A percentile compares a stretch with the other conserved stretches of the same genome.
phyloP scores from a whole-genome alignment of 2,797 vertebrate genomes.

The Lates japonicus region DNA sequence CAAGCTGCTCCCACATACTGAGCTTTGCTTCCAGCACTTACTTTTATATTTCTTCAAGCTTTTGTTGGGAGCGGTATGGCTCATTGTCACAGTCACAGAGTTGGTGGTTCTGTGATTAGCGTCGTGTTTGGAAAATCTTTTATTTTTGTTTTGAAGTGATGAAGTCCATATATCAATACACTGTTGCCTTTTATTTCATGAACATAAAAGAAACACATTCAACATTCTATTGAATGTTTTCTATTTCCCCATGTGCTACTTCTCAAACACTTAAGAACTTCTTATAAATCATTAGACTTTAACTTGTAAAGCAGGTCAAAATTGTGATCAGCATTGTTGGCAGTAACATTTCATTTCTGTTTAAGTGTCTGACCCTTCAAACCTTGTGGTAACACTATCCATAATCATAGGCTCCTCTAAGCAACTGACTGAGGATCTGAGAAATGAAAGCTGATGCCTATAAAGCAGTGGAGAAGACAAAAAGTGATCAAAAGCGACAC shows the following conservation, averaged over 20 bases:
- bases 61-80: not conserved
- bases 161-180: not conserved
- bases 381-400: not conserved
- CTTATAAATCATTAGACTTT: not conserved
- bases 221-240: too few species aligned
- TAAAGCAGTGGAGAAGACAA: not conserved
- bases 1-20: constrained; percentile 25
- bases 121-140: not conserved
- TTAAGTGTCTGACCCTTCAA: not conserved
- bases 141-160: not conserved
- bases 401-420: not conserved
- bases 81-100: not conserved
- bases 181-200: not conserved
- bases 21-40: constrained; percentile 34
- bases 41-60: constrained; percentile 4
- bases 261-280: not conserved
- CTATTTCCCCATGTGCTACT: not conserved
- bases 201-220: too few species aligned
- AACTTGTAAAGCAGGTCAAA: not conserved
- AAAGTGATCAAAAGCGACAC: too few species aligned
- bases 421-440: not conserved
- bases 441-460: not conserved
- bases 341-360: not conserved
- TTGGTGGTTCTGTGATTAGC: not conserved
- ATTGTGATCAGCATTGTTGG: not conserved